Evolutionary conservation across 2,888 invertebrate species (phyloP).

Genomic region (Macroteleia sp.): DNA sequence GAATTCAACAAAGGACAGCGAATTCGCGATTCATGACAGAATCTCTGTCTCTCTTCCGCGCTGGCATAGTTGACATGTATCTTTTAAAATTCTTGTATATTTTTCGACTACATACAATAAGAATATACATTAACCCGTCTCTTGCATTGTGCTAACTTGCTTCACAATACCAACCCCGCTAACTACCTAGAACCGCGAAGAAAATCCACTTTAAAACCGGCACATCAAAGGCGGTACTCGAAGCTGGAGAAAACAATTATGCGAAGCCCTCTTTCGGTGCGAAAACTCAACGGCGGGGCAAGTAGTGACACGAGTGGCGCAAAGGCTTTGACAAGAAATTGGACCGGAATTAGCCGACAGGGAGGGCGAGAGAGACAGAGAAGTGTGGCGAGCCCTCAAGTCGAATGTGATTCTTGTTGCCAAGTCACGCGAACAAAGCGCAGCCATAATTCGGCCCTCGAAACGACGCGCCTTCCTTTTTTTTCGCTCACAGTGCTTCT

Average conservation of each 20-base stretch:
- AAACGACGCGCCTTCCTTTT: slow-evolving; percentile 30
- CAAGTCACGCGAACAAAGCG: slow-evolving; percentile 53
- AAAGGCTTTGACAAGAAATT: slow-evolving; percentile 48
- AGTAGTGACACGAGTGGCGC: slow-evolving; percentile 42
- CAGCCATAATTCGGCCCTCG: slow-evolving; percentile 47
- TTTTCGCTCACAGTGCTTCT: too few species aligned
- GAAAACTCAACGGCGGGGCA: slow-evolving; percentile 40
- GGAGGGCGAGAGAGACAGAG: slow-evolving; percentile 4
- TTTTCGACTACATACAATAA: too few species aligned
- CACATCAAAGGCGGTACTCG: slow-evolving; percentile 21
- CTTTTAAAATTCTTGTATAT: too few species aligned
- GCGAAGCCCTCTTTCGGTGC: slow-evolving; percentile 29
- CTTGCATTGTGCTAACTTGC: slow-evolving; percentile 9
- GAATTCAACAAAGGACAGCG: too few species aligned
- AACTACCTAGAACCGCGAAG: not conserved
- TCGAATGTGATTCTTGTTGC: slow-evolving; percentile 57
- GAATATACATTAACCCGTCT: too few species aligned
- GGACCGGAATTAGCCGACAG: slow-evolving; percentile 37
- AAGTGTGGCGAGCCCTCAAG: slow-evolving; percentile 65
- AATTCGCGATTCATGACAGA: too few species aligned
- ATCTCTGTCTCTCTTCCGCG: too few species aligned
- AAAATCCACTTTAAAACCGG: not conserved
- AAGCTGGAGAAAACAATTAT: slow-evolving; percentile 44
- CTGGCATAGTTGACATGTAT: too few species aligned
- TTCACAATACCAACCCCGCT: not conserved